Evolutionary conservation across 2,797 vertebrate species (phyloP).

Genomic region (Mus caroli): DNA sequence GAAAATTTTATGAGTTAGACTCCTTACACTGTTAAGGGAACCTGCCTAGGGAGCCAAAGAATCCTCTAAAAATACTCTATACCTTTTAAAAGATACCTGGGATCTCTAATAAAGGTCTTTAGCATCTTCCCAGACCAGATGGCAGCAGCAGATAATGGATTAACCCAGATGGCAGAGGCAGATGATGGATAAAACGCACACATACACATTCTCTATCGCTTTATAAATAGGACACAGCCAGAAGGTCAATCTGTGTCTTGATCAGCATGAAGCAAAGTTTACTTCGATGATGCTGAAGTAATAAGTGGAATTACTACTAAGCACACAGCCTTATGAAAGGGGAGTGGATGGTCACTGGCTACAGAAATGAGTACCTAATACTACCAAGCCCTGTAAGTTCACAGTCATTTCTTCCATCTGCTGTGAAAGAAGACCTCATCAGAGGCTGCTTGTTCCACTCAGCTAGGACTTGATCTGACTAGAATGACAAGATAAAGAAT

Average conservation of each 20-base stretch:
- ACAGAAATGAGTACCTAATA: not conserved
- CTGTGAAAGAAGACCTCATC: not conserved
- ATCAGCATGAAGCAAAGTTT: not conserved
- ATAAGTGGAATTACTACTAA: conserved; percentile 8
- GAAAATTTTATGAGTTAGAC: conserved; percentile 6
- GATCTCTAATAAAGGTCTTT: not conserved
- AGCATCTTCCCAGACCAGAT: conserved; percentile 24
- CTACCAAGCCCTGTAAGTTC: fast-evolving
- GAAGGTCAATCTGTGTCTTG: conserved; percentile 19
- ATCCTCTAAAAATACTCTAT: not conserved
- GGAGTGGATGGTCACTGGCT: too few species aligned
- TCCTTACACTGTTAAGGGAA: not conserved
- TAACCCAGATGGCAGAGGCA: not conserved
- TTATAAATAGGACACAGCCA: conserved; percentile 14
- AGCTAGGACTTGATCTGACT: not conserved
- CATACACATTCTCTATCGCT: not conserved
- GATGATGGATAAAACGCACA: conserved; percentile 28
- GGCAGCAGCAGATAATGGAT: not conserved
- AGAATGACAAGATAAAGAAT: not conserved
- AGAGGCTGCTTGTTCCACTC: not conserved
- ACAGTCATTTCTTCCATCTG: not conserved
- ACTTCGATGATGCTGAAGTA: not conserved
- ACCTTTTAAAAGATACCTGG: conserved; percentile 5
- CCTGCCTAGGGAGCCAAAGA: not conserved
- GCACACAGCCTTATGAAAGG: not conserved